phyloP scores from a whole-genome alignment of 2,113 vertebrate genomes.

The Catagonus wagneri region DNA sequence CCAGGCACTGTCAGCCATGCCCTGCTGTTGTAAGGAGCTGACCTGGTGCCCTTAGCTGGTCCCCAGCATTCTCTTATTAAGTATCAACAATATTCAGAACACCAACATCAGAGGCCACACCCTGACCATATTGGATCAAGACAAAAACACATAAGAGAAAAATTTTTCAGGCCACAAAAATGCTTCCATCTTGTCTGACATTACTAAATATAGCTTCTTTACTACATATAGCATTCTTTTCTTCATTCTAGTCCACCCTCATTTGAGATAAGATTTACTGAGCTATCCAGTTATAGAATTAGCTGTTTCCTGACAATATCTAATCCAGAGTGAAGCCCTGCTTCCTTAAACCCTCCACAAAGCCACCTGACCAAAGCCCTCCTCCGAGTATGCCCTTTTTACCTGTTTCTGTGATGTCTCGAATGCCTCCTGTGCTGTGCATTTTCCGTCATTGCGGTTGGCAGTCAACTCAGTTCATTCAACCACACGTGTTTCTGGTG shows the following conservation, averaged over 20 bases:
- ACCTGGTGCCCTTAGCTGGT: neutral
- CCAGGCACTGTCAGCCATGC: no score
- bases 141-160: neutral
- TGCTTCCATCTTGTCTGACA: neutral
- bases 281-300: neutral
- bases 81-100: neutral
- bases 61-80: neutral
- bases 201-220: neutral
- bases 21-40: neutral
- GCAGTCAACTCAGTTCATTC: neutral
- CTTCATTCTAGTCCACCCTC: neutral
- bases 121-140: neutral
- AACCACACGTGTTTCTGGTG: neutral
- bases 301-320: neutral
- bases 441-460: neutral
- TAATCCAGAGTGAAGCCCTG: neutral
- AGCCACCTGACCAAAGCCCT: neutral
- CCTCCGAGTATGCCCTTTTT: neutral
- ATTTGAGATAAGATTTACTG: neutral
- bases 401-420: no score
- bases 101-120: neutral
- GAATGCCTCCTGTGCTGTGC: fast-evolving
- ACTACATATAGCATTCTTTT: neutral
- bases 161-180: neutral
- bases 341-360: neutral